These are phyloP conservation scores for Pomatorhinus ruficollis DNA, from an alignment of 2,113 vertebrate genomes.

Conservation along the genomic window DNA sequence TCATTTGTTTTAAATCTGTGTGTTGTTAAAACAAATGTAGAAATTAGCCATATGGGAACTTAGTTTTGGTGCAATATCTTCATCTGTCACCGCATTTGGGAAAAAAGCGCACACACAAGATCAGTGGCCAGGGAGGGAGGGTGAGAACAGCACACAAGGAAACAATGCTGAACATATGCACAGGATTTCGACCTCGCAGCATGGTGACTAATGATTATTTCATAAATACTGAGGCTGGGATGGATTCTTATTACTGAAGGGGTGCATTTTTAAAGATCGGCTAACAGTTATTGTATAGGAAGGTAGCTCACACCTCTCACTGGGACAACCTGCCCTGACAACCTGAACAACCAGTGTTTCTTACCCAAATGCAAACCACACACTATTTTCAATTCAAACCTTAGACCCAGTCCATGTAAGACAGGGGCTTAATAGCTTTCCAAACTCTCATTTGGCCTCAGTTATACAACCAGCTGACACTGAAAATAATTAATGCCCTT, in stretches of 20 bases:
- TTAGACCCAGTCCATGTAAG: conserved; percentile 75
- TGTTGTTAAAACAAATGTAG: conserved; percentile 80
- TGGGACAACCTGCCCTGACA: conserved; percentile 2
- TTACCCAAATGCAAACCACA: conserved; percentile 59
- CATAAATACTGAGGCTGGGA: conserved; percentile 67
- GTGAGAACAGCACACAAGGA: conserved; percentile 61
- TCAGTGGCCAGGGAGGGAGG: conserved; percentile 55
- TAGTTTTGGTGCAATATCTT: conserved; percentile 76
- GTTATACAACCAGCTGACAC: conserved; percentile 86
- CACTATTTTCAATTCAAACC: conserved; percentile 77
- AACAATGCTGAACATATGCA: conserved; percentile 72
- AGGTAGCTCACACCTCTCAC: neutral
- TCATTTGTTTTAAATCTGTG: conserved; percentile 76
- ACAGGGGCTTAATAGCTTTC: conserved; percentile 81
- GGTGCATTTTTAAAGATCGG: conserved; percentile 14
- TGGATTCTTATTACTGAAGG: conserved; percentile 38
- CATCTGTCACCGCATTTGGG: conserved; percentile 77
- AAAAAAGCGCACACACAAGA: conserved; percentile 20
- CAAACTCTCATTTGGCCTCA: conserved; percentile 85
- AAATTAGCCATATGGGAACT: conserved; percentile 80
- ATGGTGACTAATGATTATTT: conserved; percentile 74
- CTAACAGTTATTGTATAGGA: neutral
- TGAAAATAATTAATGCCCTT: conserved; percentile 89
- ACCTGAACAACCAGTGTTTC: neutral
- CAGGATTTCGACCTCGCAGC: conserved; percentile 73